Evolutionary conservation across 2,888 invertebrate species (phyloP), one percentile per base, ranked within the genome.

Genomic region (Molanna angustata): DNA sequence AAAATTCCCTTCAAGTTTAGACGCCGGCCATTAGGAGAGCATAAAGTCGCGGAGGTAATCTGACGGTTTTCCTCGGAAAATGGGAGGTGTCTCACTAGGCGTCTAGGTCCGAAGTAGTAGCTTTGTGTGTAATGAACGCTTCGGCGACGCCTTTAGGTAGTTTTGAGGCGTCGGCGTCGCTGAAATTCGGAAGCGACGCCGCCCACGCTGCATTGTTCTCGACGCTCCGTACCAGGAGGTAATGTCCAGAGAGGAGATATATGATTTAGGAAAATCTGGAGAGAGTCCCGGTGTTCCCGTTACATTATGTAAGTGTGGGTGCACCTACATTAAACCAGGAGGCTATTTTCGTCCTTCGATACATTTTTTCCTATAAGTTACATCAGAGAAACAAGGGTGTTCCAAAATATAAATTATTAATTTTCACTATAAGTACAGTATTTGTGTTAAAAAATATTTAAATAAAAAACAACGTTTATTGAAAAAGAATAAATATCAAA

Each of bases 181-280:
- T 18, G 42, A n/a, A 39, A 37, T 22, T 49, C 37, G 7, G 31
- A 40, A 42, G 22, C 54, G 45, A 27, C 49, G 70, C 72, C 74
- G 71, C 75, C 73, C 73, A 72, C 72, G 68, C 66, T 65, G 70
- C 67, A 75, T 73, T 74, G 74, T 73, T 73, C 65, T 62, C 66
- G 63, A 69, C 66, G 66, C 64, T 61, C 60, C 58, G 56, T 68
- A 73, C 72, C 64, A 75, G 76, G 73, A 63, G 58, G 42, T 39
- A 62, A 74, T 63, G 62, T 70, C 52, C 59, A 46, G 49, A 54
- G 41, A 68, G 63, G 68, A 70, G 69, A 61, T 62, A 57, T 7
- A 35, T 7, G 18, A n/a, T 35, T 42, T 39, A 13, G 27, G 50
- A 27, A 43, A 54, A 40, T 19, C 40, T 39, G 48, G 43, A 48